phyloP scores from a whole-genome alignment of 2,113 vertebrate species.

The Neoarius graeffei region DNA sequence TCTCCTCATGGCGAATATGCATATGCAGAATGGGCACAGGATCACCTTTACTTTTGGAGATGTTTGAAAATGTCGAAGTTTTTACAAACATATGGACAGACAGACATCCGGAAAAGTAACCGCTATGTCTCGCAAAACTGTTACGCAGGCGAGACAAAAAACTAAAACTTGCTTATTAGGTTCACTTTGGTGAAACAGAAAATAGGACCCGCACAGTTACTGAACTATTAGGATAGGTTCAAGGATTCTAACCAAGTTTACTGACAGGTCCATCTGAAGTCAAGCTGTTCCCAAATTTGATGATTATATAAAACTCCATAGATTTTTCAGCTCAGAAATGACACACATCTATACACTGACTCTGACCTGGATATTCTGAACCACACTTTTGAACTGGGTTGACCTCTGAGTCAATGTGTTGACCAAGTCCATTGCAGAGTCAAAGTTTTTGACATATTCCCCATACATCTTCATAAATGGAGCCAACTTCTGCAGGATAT shows the following conservation, averaged over 20 bases:
- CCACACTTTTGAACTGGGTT: constrained; percentile 82
- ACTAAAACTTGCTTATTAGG: no score
- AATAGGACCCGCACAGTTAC: not conserved
- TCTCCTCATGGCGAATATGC: no score
- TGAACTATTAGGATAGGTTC: not conserved
- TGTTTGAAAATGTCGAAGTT: no score
- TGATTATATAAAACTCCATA: not conserved
- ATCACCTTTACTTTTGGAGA: no score
- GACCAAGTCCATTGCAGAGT: constrained; percentile 90
- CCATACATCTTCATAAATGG: constrained; percentile 99
- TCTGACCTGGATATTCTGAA: constrained; percentile 88
- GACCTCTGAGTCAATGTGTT: constrained; percentile 90
- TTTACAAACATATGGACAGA: no score
- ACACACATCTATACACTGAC: not conserved
- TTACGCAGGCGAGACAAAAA: no score
- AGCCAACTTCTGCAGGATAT: constrained; percentile 96
- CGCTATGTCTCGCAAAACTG: no score
- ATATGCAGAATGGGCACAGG: no score
- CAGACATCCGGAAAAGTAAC: no score
- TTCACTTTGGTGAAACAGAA: not conserved
- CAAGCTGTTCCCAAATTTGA: not conserved
- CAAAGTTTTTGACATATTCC: constrained; percentile 97
- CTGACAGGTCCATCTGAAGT: not conserved
- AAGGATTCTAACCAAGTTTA: not conserved
- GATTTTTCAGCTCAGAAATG: not conserved